Percentiles rank a stretch among this genome's conserved stretches.
Evolutionary conservation across 2,888 invertebrate genomes (phyloP).

Genomic region (Apamea crenata): DNA sequence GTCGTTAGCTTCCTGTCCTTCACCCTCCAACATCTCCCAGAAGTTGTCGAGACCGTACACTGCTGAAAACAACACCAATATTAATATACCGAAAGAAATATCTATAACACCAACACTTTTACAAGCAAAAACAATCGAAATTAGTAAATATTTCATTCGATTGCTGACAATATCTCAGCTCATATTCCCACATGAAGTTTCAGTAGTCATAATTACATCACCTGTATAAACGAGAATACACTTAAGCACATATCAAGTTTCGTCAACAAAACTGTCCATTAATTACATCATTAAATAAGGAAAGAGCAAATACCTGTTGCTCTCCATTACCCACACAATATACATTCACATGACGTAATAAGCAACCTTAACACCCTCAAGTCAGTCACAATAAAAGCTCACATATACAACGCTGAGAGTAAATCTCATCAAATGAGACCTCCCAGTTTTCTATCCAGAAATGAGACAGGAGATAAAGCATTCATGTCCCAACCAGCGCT

Average conservation of each 20-base stretch:
- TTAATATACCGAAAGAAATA: slow-evolving; percentile 20
- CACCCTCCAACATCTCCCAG: slow-evolving; percentile 85
- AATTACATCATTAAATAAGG: slow-evolving; percentile 35
- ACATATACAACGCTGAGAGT: slow-evolving; percentile 52
- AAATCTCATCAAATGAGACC: slow-evolving; percentile 53
- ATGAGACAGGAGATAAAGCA: slow-evolving; percentile 59
- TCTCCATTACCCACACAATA: slow-evolving; percentile 51
- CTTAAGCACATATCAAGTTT: slow-evolving; percentile 28
- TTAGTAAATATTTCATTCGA: slow-evolving; percentile 50
- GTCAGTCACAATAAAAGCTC: slow-evolving; percentile 69
- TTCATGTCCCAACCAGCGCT: slow-evolving; percentile 56
- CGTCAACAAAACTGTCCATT: slow-evolving; percentile 34
- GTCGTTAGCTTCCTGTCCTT: slow-evolving; percentile 80
- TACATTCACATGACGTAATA: slow-evolving; percentile 65
- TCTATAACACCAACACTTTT: slow-evolving; percentile 20
- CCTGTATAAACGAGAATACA: slow-evolving; percentile 3
- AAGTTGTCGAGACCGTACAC: slow-evolving; percentile 88
- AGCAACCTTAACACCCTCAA: slow-evolving; percentile 58
- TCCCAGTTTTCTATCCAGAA: slow-evolving; percentile 61
- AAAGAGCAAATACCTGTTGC: slow-evolving; percentile 47
- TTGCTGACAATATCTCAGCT: slow-evolving; percentile 22
- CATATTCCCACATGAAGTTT: slow-evolving; percentile 4
- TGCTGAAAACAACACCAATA: slow-evolving; percentile 68
- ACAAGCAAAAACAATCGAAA: slow-evolving; percentile 54
- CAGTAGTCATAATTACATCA: slow-evolving; percentile 2